Conservation (phyloP, 2,797 vertebrate species). For the Onychomys leucogaster region DNA sequence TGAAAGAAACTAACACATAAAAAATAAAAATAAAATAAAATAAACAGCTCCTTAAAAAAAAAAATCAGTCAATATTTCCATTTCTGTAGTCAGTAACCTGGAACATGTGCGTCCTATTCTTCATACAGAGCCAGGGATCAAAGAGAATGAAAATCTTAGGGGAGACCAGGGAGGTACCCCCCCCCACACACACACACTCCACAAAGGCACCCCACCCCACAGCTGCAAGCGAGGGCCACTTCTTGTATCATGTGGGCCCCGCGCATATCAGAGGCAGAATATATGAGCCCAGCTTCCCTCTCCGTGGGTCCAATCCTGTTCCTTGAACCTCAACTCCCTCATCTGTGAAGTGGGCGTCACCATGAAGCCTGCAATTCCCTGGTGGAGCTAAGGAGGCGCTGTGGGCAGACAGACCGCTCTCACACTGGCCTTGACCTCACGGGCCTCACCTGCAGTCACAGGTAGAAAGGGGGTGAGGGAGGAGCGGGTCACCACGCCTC, state of each 20-base stretch:
- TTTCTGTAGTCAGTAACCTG: conserved; percentile 72
- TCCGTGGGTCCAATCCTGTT: not conserved
- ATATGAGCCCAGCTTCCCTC: not conserved
- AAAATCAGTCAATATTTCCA: conserved; percentile 67
- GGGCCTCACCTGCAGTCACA: not conserved
- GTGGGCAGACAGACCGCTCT: not conserved
- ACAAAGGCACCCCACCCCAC: not conserved
- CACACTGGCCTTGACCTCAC: not conserved
- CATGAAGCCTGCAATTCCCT: no score
- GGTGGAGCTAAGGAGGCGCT: not conserved
- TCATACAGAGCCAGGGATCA: conserved; percentile 69
- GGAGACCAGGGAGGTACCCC: not conserved
- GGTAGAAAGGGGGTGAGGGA: not conserved
- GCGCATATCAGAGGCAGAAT: accelerated
- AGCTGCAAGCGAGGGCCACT: not conserved
- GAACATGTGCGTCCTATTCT: conserved; percentile 69
- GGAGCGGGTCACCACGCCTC: not conserved
- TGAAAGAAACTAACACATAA: conserved; percentile 47
- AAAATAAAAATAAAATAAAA: no score
- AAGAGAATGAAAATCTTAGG: conserved; percentile 69
- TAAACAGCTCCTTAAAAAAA: conserved; percentile 41
- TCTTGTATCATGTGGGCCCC: accelerated
- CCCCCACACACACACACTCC: no score
- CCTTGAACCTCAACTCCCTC: not conserved
- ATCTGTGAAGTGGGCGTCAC: not conserved